Base-by-base conservation (phyloP, 2,113 vertebrate genomes). In the Brevimyrus niger region DNA sequence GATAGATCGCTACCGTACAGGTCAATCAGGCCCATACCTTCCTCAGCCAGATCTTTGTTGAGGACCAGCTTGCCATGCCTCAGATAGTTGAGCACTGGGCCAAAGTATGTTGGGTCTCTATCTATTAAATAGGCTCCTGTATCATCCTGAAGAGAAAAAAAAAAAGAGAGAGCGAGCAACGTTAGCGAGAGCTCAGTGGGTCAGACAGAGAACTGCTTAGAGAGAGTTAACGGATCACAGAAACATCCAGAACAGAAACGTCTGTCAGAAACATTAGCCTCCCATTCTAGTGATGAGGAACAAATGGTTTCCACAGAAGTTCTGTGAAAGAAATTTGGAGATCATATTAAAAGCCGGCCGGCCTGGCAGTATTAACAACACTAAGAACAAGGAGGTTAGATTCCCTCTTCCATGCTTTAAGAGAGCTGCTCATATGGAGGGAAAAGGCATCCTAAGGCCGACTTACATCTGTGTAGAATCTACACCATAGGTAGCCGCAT, bases 61-160 rank as follows among this genome's bases (percentile, higher is more conserved):
- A 99, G 97, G 92, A 99, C 98, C 94, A 99, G 96, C 92, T 99
- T 99, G 47, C 98, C 98, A 0, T 99, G 98, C 94, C 98, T 96
- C 94, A 99, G 92, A 94, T 99, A 99, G 95, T 99, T 99, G 88
- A 99, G 96, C 91, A 99, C 97, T 3, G 98, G 97, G 90, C 98
- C 98, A 85, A 99, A 99, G 94, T 99, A 99, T 47, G 97, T 97
- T 0, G 98, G 98, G 93, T 99, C 98, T 96, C 98, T 94, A 96
- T 99, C 98, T 90, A 99, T 99, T 94, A 99, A 95, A 95, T 99
- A 99, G 93, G 98, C 98, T 94, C 98, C 98, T 4, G 97, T 97
- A 94, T 99, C 98, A 95, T 99, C 98, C 98, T 99, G 88, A 42
- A 91, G 92, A 90, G 76, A 90, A 89, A 31, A 76, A 89, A 15